Base-by-base conservation (phyloP, 2,888 invertebrate genomes). In the Stegana nigrithorax region DNA sequence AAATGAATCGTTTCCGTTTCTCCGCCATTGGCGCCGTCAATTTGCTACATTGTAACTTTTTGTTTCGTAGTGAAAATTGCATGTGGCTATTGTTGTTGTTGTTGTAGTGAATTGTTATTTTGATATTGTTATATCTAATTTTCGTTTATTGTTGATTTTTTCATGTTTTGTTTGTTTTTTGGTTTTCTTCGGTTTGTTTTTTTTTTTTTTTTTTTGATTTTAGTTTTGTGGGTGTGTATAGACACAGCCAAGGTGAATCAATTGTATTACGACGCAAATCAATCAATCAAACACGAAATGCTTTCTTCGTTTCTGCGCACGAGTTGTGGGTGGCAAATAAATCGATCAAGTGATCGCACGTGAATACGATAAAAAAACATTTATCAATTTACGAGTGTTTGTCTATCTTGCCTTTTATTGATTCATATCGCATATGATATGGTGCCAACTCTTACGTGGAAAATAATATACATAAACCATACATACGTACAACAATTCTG, bases 291-390 rank as follows among this genome's bases (percentile, higher is more conserved):
- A 64, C 59, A 63, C 3, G 21, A 32, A 32, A 42, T 27, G 25
- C 62, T 53, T 50, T 50, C 26, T 50, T 50, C 26, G 14, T 45
- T 45, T 25, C n/a, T n/a, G n/a, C n/a, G n/a, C n/a, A n/a, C n/a
- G n/a, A n/a, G n/a, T 51, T 23, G 50, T 56, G 59, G 61, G 42
- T 45, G 66, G 66, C 75, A 74, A 67, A 70, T 73, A 67, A 59
- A 60, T 42, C 25, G 71, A 76, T 75, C 79, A 78, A 73, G 68
- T 78, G 75, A 78, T 70, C 70, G 77, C 79, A 75, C 79, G 75
- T 75, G 75, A 78, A 74, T 60, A 56, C 65, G 44, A 67, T 70
- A 45, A 57, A 61, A n/a, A 67, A 63, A 45, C 62, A 62, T 66
- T 67, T 67, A 67, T 66, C n/a, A n/a, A n/a, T n/a, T n/a, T n/a